A percentile compares a stretch with the other conserved stretches of the same genome.
phyloP scores from a whole-genome alignment of 30 jellyfish, hydroid and myxozoan species.

The Phacellophora camtschatica region DNA sequence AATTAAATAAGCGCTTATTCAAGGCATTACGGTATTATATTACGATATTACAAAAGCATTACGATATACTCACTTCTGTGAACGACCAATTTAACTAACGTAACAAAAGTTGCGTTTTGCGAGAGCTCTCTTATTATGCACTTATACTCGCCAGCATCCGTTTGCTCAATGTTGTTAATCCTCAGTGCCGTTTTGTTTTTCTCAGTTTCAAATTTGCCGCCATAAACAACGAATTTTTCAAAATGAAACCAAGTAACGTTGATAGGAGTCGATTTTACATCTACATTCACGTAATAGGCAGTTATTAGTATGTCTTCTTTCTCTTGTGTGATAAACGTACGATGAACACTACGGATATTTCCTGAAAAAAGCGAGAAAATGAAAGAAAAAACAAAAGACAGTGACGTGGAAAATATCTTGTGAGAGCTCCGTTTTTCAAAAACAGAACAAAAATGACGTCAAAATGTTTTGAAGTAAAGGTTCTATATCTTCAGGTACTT shows the following conservation, averaged over 20 bases:
- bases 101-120: not conserved
- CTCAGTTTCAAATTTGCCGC: not conserved
- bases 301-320: slow-evolving; percentile 16
- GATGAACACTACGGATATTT: not conserved
- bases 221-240: not conserved
- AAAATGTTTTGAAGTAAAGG: too few relatives aligned
- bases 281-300: slow-evolving; percentile 23
- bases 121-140: not conserved
- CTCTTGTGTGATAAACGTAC: slow-evolving; percentile 27
- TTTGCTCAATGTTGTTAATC: not conserved
- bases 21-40: too few relatives aligned
- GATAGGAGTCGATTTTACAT: not conserved
- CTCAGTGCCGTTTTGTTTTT: slow-evolving; percentile 1
- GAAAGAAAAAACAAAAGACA: too few relatives aligned
- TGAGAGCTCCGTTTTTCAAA: too few relatives aligned
- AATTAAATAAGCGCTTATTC: too few relatives aligned
- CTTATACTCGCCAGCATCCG: slow-evolving; percentile 34
- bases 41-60: too few relatives aligned
- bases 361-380: not conserved
- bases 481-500: too few relatives aligned
- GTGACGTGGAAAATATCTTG: too few relatives aligned
- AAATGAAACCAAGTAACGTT: slow-evolving; percentile 38
- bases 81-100: slow-evolving; percentile 20
- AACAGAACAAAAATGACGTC: too few relatives aligned
- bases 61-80: slow-evolving; percentile 42